Evolutionary conservation across 2,797 vertebrate species (phyloP).

Genomic region (Podarcis siculus): DNA sequence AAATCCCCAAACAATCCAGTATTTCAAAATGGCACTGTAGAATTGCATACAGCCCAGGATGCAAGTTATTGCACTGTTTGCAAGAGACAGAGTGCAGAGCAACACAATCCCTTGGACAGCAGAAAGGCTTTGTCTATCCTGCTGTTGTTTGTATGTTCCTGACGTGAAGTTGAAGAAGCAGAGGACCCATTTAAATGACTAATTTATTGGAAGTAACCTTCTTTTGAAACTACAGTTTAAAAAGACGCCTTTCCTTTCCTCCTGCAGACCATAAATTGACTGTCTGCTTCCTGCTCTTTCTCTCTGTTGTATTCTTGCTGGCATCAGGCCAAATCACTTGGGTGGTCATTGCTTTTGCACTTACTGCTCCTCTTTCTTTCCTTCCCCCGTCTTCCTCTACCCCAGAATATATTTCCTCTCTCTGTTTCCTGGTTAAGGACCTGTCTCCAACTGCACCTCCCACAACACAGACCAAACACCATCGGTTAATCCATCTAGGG

Average conservation of each 20-base stretch:
- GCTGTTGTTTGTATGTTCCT: not conserved
- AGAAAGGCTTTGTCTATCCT: not conserved
- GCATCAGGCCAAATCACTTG: constrained; percentile 55
- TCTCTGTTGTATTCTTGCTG: constrained; percentile 45
- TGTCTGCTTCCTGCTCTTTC: constrained; percentile 32
- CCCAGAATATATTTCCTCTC: constrained; percentile 32
- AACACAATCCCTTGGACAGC: not conserved
- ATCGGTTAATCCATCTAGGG: not conserved
- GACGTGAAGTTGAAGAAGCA: not conserved
- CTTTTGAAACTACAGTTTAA: constrained; percentile 6
- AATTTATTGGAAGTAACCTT: constrained; percentile 5
- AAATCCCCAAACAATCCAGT: too few species aligned
- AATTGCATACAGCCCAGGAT: not conserved
- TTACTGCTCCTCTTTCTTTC: constrained; percentile 28
- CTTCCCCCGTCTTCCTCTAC: constrained; percentile 29
- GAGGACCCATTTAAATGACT: not conserved
- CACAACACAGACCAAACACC: constrained; percentile 26
- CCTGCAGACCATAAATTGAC: constrained; percentile 53
- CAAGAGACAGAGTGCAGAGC: too few species aligned
- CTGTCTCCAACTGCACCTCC: not conserved
- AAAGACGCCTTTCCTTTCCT: constrained; percentile 17
- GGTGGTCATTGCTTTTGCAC: not conserved
- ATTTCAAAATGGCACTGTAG: not conserved
- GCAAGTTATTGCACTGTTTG: not conserved
- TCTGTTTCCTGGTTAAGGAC: constrained; percentile 26